Conservation (phyloP, 2,888 invertebrate genomes). For the Trypoxylon attenuatum region DNA sequence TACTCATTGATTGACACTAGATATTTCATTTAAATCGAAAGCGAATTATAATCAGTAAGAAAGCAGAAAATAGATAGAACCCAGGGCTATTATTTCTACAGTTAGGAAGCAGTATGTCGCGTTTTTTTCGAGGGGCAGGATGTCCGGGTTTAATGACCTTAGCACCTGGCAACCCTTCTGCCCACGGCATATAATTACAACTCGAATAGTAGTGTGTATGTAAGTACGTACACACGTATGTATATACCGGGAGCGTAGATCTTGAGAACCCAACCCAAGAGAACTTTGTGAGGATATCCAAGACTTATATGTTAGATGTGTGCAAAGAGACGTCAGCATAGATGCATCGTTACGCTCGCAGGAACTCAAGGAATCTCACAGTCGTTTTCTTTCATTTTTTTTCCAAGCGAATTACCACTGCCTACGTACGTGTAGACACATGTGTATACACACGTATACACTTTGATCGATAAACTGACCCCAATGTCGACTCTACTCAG, state of each 20-base stretch:
- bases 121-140: conserved; percentile 53
- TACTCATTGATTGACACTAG: too few relatives aligned
- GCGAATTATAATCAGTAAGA: too few relatives aligned
- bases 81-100: conserved; percentile 48
- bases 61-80: too few relatives aligned
- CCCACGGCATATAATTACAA: conserved; percentile 33
- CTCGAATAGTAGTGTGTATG: conserved; percentile 25
- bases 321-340: too few relatives aligned
- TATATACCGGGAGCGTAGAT: conserved; percentile 12
- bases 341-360: conserved; percentile 43
- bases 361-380: conserved; percentile 47
- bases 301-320: too few relatives aligned
- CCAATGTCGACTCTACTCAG: conserved; percentile 23
- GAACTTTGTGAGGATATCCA: too few relatives aligned
- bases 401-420: not conserved
- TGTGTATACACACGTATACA: not conserved
- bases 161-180: conserved; percentile 57
- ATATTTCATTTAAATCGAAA: too few relatives aligned
- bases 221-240: not conserved
- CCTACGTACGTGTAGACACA: not conserved
- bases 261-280: conserved; percentile 49
- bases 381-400: conserved; percentile 50
- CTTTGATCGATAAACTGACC: conserved; percentile 38
- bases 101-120: conserved; percentile 48
- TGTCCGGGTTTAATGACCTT: conserved; percentile 60